phyloP scores from a whole-genome alignment of 1,140 invertebrate genomes.

The Lineus longissimus region DNA sequence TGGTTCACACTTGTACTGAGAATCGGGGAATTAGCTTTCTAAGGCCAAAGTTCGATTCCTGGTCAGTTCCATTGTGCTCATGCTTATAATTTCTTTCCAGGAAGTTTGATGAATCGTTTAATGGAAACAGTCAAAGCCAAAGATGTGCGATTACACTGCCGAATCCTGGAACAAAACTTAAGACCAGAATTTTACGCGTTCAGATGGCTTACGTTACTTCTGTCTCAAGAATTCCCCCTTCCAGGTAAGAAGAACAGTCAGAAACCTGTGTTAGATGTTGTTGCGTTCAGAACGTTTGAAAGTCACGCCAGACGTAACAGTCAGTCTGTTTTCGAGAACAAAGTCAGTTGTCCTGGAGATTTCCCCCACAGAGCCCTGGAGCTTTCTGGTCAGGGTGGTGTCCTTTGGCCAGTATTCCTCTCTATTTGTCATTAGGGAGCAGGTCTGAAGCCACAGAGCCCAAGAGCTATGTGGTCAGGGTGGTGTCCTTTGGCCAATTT shows the following conservation, averaged over 20 bases:
- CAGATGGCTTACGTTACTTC: slow-evolving; percentile 91
- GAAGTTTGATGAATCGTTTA: slow-evolving; percentile 60
- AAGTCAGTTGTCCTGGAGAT: background rate
- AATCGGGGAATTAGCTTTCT: too few relatives aligned
- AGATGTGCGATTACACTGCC: slow-evolving; percentile 73
- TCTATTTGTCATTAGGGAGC: too few relatives aligned
- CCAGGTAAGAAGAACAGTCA: slow-evolving; percentile 57
- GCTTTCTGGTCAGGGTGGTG: too few relatives aligned
- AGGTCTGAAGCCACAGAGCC: too few relatives aligned
- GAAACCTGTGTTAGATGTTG: background rate
- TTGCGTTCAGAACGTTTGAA: background rate
- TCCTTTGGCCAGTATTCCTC: too few relatives aligned
- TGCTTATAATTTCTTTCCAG: slow-evolving; percentile 25
- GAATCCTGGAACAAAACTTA: slow-evolving; percentile 75
- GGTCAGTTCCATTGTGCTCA: background rate
- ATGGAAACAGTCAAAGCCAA: slow-evolving; percentile 70
- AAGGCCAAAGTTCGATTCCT: too few relatives aligned
- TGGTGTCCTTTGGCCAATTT: too few relatives aligned
- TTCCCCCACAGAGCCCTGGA: background rate
- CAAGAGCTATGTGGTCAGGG: too few relatives aligned
- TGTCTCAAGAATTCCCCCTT: slow-evolving; percentile 95
- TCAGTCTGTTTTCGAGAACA: background rate
- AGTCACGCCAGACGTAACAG: background rate
- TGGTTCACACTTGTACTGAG: too few relatives aligned
- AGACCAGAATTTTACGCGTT: slow-evolving; percentile 95